phyloP scores from a whole-genome alignment of 2,888 invertebrate genomes.

The Macaria notata region DNA sequence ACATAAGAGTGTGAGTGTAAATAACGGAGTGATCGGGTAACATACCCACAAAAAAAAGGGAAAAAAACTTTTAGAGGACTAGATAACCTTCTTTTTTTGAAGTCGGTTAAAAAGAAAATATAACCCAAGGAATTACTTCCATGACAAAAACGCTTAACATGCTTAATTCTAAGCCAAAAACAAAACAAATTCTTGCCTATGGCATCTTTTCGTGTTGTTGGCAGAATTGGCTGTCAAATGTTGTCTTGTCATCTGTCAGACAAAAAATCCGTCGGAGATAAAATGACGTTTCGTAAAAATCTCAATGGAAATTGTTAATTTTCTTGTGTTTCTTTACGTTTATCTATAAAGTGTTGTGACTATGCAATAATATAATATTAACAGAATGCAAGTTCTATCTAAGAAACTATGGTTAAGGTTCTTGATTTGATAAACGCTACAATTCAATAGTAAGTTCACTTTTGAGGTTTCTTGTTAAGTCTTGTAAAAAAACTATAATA shows the following conservation, averaged over 20 bases:
- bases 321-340: constrained; percentile 12
- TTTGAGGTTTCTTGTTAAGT: constrained; percentile 58
- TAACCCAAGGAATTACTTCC: no score
- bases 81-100: no score
- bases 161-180: no score
- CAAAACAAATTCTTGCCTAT: no score
- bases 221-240: neutral
- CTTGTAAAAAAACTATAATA: constrained; percentile 28
- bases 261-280: constrained; percentile 12
- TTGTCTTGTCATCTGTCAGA: neutral
- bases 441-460: constrained; percentile 61
- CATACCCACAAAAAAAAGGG: no score
- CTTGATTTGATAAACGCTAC: constrained; percentile 38
- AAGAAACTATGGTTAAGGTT: constrained; percentile 39
- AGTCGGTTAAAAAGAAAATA: no score
- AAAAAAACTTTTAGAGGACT: no score
- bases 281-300: constrained; percentile 54
- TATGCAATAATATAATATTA: constrained; percentile 40
- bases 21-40: no score
- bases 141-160: no score
- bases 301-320: constrained; percentile 39
- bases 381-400: constrained; percentile 42
- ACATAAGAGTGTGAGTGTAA: no score
- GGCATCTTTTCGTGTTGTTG: constrained; percentile 5
- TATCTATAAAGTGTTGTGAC: constrained; percentile 27